Evolutionary conservation across 2,888 invertebrate species (phyloP).

Genomic region (Trachelus stipa): DNA sequence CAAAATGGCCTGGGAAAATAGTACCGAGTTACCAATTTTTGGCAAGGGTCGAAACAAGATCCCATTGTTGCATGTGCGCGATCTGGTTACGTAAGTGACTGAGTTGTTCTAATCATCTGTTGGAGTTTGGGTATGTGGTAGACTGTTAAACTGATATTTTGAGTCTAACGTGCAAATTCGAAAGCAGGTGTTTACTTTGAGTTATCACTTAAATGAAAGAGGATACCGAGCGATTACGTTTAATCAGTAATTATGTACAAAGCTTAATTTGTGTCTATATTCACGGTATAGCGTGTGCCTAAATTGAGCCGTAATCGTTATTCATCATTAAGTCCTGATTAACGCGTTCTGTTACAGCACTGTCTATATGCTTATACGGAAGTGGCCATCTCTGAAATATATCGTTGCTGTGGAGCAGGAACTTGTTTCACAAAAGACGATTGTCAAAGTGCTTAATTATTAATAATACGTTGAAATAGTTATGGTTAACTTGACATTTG

Average conservation of each 20-base stretch:
- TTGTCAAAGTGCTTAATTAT: constrained; percentile 67
- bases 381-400: constrained; percentile 72
- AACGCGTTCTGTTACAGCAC: constrained; percentile 62
- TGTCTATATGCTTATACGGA: constrained; percentile 66
- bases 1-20: constrained; percentile 76
- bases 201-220: too few species aligned
- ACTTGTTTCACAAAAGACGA: constrained; percentile 68
- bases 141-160: too few species aligned
- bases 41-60: constrained; percentile 72
- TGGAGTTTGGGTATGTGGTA: too few species aligned
- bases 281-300: too few species aligned
- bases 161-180: too few species aligned
- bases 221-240: too few species aligned
- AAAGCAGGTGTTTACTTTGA: too few species aligned
- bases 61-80: constrained; percentile 74
- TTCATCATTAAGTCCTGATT: neutral
- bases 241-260: too few species aligned
- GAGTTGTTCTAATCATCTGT: neutral
- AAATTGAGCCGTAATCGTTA: too few species aligned
- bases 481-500: neutral
- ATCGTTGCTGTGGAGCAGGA: constrained; percentile 75
- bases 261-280: too few species aligned
- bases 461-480: neutral
- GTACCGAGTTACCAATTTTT: constrained; percentile 71
- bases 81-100: constrained; percentile 69